Conservation (phyloP, 2,797 vertebrate genomes). For the Ceryle rudis region DNA sequence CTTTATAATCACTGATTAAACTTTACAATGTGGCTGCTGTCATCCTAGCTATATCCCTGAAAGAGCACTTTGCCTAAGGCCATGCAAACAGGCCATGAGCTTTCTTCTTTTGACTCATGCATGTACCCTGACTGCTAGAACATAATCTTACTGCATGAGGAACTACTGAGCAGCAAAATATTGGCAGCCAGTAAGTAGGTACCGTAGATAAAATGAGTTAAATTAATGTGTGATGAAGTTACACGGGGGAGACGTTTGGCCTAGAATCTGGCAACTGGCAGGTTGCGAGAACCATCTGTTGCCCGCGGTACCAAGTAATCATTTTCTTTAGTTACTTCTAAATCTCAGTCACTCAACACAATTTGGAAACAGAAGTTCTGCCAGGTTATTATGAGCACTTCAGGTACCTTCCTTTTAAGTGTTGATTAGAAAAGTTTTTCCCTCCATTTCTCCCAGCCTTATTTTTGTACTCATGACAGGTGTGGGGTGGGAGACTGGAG, state of each 20-base stretch:
- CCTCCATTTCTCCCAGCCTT: background rate
- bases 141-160: background rate
- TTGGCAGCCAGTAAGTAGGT: background rate
- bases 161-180: background rate
- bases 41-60: background rate
- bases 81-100: background rate
- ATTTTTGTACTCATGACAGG: slow-evolving; percentile 37
- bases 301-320: background rate
- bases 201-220: slow-evolving; percentile 19
- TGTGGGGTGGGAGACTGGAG: slow-evolving; percentile 36
- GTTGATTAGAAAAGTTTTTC: slow-evolving; percentile 42
- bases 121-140: background rate
- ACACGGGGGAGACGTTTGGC: slow-evolving; percentile 31
- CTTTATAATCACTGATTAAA: slow-evolving; percentile 35
- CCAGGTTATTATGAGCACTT: slow-evolving; percentile 18
- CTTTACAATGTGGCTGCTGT: background rate
- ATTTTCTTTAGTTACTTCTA: slow-evolving; percentile 51
- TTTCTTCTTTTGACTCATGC: background rate
- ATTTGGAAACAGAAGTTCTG: slow-evolving; percentile 57
- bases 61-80: background rate
- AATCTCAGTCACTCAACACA: background rate
- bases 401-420: slow-evolving; percentile 30
- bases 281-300: slow-evolving; percentile 62
- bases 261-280: slow-evolving; percentile 40
- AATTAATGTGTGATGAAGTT: slow-evolving; percentile 23